These are phyloP conservation scores for Stenolophus ochropezus DNA, from an alignment of 2,888 invertebrate species.

Conservation along the genomic window DNA sequence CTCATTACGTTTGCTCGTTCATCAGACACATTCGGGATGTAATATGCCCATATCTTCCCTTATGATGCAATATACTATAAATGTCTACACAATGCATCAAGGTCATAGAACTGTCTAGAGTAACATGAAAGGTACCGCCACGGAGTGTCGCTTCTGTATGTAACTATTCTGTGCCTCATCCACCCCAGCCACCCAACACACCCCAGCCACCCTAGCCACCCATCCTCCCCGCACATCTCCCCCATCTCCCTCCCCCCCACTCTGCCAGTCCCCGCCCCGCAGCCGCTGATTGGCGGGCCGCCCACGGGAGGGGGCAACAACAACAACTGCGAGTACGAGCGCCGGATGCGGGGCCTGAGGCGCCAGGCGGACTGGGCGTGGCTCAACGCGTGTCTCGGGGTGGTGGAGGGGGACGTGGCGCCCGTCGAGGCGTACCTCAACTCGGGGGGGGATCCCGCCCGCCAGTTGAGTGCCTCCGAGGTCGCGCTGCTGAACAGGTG, in stretches of 20 bases:
- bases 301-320: slow-evolving; percentile 72
- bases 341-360: slow-evolving; percentile 80
- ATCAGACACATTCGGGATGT: too few species aligned
- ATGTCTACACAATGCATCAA: too few species aligned
- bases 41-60: too few species aligned
- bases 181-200: too few species aligned
- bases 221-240: neutral
- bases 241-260: neutral
- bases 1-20: too few species aligned
- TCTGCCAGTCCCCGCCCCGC: neutral
- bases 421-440: slow-evolving; percentile 93
- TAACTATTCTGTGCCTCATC: too few species aligned
- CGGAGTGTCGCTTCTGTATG: too few species aligned
- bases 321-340: slow-evolving; percentile 83
- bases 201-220: neutral
- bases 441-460: slow-evolving; percentile 90
- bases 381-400: slow-evolving; percentile 94
- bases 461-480: slow-evolving; percentile 89
- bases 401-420: slow-evolving; percentile 91
- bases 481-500: slow-evolving; percentile 83
- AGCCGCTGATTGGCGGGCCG: neutral
- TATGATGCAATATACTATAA: too few species aligned
- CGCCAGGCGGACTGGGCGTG: slow-evolving; percentile 93
- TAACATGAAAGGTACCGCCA: too few species aligned
- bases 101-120: too few species aligned